Conservation (phyloP, 2,888 invertebrate genomes). For the Blastobasis lacticolella region DNA sequence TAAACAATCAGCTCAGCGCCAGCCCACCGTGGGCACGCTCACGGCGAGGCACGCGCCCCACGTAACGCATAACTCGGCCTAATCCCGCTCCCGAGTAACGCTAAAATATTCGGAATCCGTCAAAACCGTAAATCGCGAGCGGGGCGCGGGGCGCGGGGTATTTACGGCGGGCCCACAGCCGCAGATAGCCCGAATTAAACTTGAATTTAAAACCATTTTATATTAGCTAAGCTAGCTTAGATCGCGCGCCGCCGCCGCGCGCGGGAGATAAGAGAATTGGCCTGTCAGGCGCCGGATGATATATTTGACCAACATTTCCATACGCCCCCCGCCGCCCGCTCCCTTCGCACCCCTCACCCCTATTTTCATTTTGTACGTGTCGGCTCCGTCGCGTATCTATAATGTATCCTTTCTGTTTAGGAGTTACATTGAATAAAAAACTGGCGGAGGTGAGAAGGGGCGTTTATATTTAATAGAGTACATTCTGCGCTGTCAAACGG, state of each 20-base stretch:
- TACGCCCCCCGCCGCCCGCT: constrained; percentile 64
- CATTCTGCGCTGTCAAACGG: constrained; percentile 48
- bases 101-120: constrained; percentile 67
- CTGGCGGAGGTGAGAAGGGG: constrained; percentile 51
- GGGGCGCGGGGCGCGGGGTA: constrained; percentile 44
- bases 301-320: constrained; percentile 93
- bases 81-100: constrained; percentile 19
- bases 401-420: constrained; percentile 67
- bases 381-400: constrained; percentile 66
- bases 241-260: constrained; percentile 73
- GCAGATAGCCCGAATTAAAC: constrained; percentile 72
- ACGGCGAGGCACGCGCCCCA: constrained; percentile 5
- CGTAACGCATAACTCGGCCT: constrained; percentile 35
- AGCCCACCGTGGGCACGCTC: neutral
- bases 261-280: constrained; percentile 89
- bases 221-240: constrained; percentile 75
- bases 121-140: constrained; percentile 67
- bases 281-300: constrained; percentile 91
- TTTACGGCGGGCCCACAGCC: constrained; percentile 56
- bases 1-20: neutral
- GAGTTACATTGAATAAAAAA: constrained; percentile 64
- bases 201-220: constrained; percentile 75
- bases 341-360: constrained; percentile 49
- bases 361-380: constrained; percentile 75
- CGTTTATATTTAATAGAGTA: constrained; percentile 56